Evolutionary conservation across 37 sponge, comb jelly and placozoan genomes (phyloP), one percentile per base, ranked within the genome.

Genomic region (Spongilla lacustris): DNA sequence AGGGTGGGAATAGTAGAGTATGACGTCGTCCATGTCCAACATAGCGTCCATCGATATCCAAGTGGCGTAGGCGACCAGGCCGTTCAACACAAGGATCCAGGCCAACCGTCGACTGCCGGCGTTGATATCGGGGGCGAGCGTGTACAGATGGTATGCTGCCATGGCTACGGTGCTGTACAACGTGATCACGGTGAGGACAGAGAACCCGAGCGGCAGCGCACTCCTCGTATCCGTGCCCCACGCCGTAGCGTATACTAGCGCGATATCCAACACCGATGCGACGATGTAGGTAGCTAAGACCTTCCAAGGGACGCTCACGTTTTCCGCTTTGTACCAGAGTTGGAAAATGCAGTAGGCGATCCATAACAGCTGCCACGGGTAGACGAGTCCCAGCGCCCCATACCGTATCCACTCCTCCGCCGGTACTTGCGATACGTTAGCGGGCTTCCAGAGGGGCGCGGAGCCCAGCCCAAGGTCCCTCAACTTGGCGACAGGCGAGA

Each of bases 31-130:
- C 31, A 79, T 36, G 46, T 86, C 37, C 69, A 78, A 36, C 38
- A 33, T 30, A 17, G 49, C 29, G 26, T 69, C 86, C 14, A 78
- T 14, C 17, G 49, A 37, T 2, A 26, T 25, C 79, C 73, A 69
- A 34, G 79, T 67, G 50, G 49, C 79, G 38, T 78, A 78, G 21
- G 79, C 41, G 48, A 29, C 71, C 17, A 86, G 23, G 22, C 78
- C 79, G 36, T 78, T 78, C 28, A 35, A 33, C 2, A 84, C 75
- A 6, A 84, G 76, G 25, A 50, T 36, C 50, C 58, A 50, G 2
- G 76, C 37, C 28, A 70, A 2, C 25, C 29, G 5, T 5, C 10
- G 36, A 46, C 70, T 71, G 23, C 25, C 1, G 68, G 76, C 67
- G 35, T 27, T 29, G 24, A 27, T 41, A 11, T 72, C 32, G 29